Conservation (phyloP, 2,888 invertebrate species). For the Onthophagus sagittarius region DNA sequence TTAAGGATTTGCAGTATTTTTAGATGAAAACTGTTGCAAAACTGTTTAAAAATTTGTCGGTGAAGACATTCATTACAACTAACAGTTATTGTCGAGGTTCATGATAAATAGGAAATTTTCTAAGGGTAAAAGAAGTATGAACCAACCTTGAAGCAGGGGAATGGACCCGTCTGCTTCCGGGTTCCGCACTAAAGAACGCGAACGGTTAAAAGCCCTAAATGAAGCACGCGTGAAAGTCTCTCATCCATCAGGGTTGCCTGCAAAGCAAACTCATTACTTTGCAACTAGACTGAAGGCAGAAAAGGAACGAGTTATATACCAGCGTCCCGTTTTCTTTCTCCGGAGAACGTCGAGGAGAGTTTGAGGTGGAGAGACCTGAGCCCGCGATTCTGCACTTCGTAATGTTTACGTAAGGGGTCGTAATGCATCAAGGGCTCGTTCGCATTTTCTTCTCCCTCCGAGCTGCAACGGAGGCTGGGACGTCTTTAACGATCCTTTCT, state of each 20-base stretch:
- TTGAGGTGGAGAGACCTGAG: neutral
- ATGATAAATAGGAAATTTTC: neutral
- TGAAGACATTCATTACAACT: neutral
- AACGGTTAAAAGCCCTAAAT: slow-evolving; percentile 41
- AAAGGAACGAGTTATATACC: neutral
- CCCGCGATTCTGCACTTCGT: slow-evolving; percentile 40
- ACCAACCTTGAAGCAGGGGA: neutral
- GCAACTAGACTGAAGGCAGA: slow-evolving; percentile 36
- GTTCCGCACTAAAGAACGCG: slow-evolving; percentile 27
- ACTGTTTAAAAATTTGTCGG: no score
- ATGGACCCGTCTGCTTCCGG: slow-evolving; percentile 23
- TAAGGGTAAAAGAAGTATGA: neutral
- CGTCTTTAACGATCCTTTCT: slow-evolving; percentile 31
- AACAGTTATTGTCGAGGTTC: neutral
- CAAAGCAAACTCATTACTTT: slow-evolving; percentile 44
- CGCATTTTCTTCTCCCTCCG: slow-evolving; percentile 31
- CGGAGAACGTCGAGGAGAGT: neutral
- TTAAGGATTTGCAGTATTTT: neutral
- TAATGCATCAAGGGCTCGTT: slow-evolving; percentile 38
- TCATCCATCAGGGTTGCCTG: slow-evolving; percentile 38
- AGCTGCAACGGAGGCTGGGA: slow-evolving; percentile 31
- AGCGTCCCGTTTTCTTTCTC: neutral
- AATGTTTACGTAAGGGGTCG: slow-evolving; percentile 40
- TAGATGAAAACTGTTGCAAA: no score
- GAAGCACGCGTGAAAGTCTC: slow-evolving; percentile 41